phyloP scores from a whole-genome alignment of 2,113 vertebrate species.

The Indri indri region DNA sequence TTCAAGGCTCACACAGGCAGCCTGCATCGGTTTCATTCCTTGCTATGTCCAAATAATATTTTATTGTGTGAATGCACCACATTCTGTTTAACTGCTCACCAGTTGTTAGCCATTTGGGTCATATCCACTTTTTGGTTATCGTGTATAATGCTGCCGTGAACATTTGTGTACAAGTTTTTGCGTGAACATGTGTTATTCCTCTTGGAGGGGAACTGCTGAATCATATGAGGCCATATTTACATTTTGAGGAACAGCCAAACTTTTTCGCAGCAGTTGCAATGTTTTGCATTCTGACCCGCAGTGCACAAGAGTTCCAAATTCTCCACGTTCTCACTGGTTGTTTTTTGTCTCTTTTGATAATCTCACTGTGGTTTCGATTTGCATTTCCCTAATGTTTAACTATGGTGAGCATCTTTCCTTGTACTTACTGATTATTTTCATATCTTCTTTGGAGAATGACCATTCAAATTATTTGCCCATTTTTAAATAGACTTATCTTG shows the following conservation, averaged over 20 bases:
- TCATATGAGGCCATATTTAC: background rate
- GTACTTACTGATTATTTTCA: background rate
- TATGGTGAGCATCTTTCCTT: accelerated
- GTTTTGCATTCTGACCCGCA: accelerated
- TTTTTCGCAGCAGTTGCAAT: accelerated
- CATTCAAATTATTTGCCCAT: background rate
- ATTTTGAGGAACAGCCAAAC: background rate
- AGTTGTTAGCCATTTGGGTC: accelerated
- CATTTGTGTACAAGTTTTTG: accelerated
- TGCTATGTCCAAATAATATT: accelerated
- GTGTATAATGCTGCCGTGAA: accelerated
- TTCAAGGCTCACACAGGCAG: no score
- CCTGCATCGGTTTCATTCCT: accelerated
- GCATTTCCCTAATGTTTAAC: background rate
- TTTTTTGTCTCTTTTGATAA: background rate
- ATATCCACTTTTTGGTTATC: accelerated
- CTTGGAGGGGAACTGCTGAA: accelerated
- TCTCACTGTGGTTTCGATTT: background rate
- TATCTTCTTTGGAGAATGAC: background rate
- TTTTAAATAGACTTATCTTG: background rate
- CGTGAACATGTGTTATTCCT: background rate
- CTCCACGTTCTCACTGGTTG: background rate
- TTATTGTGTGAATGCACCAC: accelerated
- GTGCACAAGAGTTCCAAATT: accelerated
- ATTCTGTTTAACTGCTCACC: accelerated